Evolutionary conservation across 2,113 vertebrate species (phyloP).

Genomic region (Ranitomeya variabilis): DNA sequence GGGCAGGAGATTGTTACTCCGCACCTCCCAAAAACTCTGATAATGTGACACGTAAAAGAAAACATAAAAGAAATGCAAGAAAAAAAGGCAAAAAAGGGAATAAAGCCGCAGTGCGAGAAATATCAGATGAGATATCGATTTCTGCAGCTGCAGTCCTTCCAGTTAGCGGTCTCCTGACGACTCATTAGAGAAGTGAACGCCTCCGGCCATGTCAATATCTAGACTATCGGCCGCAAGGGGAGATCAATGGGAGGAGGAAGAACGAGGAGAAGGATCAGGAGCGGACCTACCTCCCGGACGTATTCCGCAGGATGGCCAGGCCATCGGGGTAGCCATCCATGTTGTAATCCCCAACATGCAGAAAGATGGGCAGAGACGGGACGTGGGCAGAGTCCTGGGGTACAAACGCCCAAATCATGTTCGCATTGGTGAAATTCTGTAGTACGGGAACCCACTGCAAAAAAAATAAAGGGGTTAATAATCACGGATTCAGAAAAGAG

Average conservation of each 20-base stretch:
- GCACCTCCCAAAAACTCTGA: no score
- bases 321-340: slow-evolving; percentile 97
- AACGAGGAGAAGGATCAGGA: neutral
- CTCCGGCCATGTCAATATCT: neutral
- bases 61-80: neutral
- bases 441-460: slow-evolving; percentile 85
- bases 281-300: slow-evolving; percentile 81
- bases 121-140: neutral
- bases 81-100: neutral
- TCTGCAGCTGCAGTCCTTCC: neutral
- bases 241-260: neutral
- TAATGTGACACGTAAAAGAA: no score
- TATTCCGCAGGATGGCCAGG: slow-evolving; percentile 86
- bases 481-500: no score
- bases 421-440: slow-evolving; percentile 81
- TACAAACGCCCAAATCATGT: slow-evolving; percentile 87
- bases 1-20: no score
- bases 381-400: slow-evolving; percentile 61
- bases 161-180: neutral
- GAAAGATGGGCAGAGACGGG: slow-evolving; percentile 75
- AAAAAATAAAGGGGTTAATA: neutral
- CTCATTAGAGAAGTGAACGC: neutral
- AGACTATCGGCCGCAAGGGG: neutral
- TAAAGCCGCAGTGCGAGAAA: neutral
- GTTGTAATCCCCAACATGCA: slow-evolving; percentile 96